These are phyloP conservation scores for Sorex maritimensis DNA, from an alignment of 2,797 vertebrate genomes.

Conservation along the genomic window DNA sequence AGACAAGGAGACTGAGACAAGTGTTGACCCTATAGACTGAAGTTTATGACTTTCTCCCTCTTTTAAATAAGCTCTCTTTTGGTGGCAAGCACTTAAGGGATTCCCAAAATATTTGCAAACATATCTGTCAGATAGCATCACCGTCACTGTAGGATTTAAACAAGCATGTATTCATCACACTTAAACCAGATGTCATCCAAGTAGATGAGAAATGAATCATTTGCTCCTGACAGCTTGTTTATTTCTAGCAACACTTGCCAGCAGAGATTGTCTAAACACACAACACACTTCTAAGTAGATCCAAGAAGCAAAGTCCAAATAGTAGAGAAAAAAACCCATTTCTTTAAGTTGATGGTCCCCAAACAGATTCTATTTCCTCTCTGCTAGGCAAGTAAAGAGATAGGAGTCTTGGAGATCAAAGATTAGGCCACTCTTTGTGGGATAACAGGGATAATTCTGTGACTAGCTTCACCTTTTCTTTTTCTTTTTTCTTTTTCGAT, in stretches of 20 bases:
- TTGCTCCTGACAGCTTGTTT: conserved; percentile 79
- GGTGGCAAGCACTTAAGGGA: conserved; percentile 73
- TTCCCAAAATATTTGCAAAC: conserved; percentile 80
- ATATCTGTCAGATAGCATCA: conserved; percentile 76
- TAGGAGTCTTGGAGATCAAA: not conserved
- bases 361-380: not conserved
- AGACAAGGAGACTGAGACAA: conserved; percentile 41
- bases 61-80: conserved; percentile 70
- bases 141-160: conserved; percentile 76
- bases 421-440: not conserved
- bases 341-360: not conserved
- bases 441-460: not conserved
- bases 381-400: not conserved
- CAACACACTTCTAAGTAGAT: conserved; percentile 63
- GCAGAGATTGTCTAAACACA: conserved; percentile 74
- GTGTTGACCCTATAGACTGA: conserved; percentile 55
- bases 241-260: conserved; percentile 79
- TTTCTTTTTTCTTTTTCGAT: too few relatives aligned
- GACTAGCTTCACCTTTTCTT: not conserved
- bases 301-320: conserved; percentile 53
- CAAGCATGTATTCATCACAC: conserved; percentile 87
- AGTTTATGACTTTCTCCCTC: conserved; percentile 11
- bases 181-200: conserved; percentile 84
- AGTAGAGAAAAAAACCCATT: conserved; percentile 51
- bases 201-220: conserved; percentile 82